A percentile compares a stretch with the other conserved stretches of the same genome.
Evolutionary conservation across 2,797 vertebrate genomes (phyloP).

Genomic region (Apodemus agrarius): DNA sequence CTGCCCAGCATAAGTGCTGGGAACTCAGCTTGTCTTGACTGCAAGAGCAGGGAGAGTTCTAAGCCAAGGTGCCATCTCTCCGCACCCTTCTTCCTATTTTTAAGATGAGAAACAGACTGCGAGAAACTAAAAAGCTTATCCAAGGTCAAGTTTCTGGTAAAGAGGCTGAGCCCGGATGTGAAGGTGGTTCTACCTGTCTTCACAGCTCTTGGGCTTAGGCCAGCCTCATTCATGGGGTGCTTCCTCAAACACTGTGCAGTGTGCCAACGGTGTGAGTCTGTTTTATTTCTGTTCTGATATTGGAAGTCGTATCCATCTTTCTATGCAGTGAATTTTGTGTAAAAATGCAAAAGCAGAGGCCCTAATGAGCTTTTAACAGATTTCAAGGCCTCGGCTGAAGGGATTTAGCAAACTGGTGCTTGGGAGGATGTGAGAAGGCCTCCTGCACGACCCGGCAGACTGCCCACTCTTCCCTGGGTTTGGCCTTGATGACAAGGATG

Average conservation of each 20-base stretch:
- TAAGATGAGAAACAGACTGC: constrained; percentile 15
- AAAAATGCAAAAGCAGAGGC: constrained; percentile 16
- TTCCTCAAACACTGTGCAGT: not conserved
- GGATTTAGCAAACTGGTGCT: not conserved
- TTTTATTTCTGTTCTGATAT: not conserved
- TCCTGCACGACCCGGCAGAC: not conserved
- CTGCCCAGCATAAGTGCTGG: no score
- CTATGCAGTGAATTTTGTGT: not conserved
- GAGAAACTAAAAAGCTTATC: not conserved
- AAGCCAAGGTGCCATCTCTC: not conserved
- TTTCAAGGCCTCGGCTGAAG: constrained; percentile 32
- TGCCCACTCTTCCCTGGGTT: not conserved
- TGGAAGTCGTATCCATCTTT: not conserved
- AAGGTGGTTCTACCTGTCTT: not conserved
- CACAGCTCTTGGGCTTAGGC: not conserved
- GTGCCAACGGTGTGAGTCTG: not conserved
- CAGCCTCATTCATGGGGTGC: not conserved
- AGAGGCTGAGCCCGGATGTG: not conserved
- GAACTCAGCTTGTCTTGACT: not conserved
- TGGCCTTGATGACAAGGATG: constrained; percentile 20
- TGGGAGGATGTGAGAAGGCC: not conserved
- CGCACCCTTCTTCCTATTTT: not conserved
- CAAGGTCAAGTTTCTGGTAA: not conserved
- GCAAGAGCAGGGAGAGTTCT: not conserved
- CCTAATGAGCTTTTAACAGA: not conserved